Conservation (phyloP, 2,797 vertebrate genomes). For the Forpus xanthops region DNA sequence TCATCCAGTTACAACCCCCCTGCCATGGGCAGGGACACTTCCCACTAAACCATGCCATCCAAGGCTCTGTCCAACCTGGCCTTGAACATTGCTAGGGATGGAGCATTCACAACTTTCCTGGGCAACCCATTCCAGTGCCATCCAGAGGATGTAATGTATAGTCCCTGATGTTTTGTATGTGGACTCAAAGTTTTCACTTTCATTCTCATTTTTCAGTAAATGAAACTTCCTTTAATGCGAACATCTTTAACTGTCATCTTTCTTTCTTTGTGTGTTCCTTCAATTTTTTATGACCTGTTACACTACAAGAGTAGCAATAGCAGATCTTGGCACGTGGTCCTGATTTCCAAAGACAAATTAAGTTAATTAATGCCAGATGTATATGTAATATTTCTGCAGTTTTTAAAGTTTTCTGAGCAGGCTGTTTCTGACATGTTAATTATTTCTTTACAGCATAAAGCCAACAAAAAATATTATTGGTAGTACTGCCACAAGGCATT, state of each 20-base stretch:
- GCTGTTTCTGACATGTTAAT: not conserved
- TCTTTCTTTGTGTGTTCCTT: not conserved
- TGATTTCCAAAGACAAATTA: not conserved
- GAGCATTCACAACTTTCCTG: too few relatives aligned
- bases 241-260: not conserved
- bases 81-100: too few relatives aligned
- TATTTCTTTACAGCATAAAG: not conserved
- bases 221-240: not conserved
- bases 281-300: not conserved
- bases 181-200: not conserved
- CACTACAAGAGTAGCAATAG: fast-evolving
- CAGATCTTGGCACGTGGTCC: not conserved
- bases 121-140: too few relatives aligned
- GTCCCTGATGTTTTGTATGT: not conserved
- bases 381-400: not conserved
- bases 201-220: not conserved
- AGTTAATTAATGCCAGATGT: not conserved
- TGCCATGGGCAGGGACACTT: too few relatives aligned
- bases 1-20: too few relatives aligned
- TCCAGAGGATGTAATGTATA: not conserved
- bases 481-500: not conserved
- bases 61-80: too few relatives aligned
- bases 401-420: not conserved
- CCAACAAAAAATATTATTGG: not conserved
- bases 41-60: too few relatives aligned